Conservation (phyloP, 2,113 vertebrate genomes). For the Condylura cristata region DNA sequence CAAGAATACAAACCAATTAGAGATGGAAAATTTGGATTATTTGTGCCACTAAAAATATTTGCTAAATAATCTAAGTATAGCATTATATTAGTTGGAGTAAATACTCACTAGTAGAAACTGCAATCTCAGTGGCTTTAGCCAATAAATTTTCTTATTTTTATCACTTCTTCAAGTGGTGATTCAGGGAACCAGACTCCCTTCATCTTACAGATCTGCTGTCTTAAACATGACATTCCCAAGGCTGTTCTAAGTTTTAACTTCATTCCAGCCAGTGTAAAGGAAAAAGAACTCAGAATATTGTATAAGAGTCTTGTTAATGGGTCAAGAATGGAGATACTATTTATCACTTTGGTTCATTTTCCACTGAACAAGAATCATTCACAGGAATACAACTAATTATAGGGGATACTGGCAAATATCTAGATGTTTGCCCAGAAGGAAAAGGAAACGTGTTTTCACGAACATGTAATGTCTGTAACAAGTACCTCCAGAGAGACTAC, state of each 20-base stretch:
- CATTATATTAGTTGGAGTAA: neutral
- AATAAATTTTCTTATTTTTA: neutral
- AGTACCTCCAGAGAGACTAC: neutral
- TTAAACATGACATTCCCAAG: neutral
- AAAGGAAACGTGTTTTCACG: constrained; percentile 3
- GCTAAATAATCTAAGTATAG: neutral
- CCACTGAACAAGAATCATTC: neutral
- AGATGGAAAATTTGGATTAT: constrained; percentile 13
- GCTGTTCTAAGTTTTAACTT: neutral
- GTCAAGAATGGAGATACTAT: neutral
- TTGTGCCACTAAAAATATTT: constrained; percentile 1
- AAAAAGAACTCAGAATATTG: neutral
- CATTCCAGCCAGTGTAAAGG: neutral
- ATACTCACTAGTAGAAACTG: neutral
- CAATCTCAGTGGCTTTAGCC: constrained; percentile 4
- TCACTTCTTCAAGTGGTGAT: neutral
- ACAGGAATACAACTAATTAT: neutral
- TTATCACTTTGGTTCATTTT: constrained; percentile 18
- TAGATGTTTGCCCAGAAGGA: neutral
- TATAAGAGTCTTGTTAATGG: neutral
- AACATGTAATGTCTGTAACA: neutral
- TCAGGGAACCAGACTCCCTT: neutral
- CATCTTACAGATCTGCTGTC: neutral
- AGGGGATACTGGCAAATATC: neutral
- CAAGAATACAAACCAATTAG: neutral